phyloP scores from a whole-genome alignment of 2,888 invertebrate species.

The Arge pagana region DNA sequence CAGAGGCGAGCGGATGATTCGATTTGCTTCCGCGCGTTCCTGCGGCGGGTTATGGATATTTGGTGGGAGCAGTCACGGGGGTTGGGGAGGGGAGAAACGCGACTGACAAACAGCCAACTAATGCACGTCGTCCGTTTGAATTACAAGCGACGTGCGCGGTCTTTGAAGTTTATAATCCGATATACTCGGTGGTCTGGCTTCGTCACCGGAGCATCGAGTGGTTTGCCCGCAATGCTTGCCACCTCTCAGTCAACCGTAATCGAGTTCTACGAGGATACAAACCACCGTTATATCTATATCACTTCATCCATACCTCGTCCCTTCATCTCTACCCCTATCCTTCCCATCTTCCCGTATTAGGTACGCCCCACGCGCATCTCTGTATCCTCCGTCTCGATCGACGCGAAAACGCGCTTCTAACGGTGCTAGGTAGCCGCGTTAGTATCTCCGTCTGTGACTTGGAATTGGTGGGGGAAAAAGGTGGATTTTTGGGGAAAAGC shows the following conservation, averaged over 20 bases:
- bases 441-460: too few species aligned
- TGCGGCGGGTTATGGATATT: slow-evolving; percentile 15
- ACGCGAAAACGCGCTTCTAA: too few species aligned
- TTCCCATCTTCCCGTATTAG: too few species aligned
- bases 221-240: slow-evolving; percentile 51
- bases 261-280: slow-evolving; percentile 20
- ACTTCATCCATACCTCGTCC: not conserved
- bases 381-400: too few species aligned
- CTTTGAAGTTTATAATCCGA: slow-evolving; percentile 57
- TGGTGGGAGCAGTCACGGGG: slow-evolving; percentile 21
- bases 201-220: slow-evolving; percentile 52
- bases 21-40: slow-evolving; percentile 21
- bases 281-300: not conserved
- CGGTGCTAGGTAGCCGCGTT: too few species aligned
- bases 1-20: too few species aligned
- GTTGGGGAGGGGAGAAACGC: not conserved
- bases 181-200: slow-evolving; percentile 46
- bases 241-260: slow-evolving; percentile 46
- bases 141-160: slow-evolving; percentile 40
- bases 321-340: not conserved
- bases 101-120: slow-evolving; percentile 16
- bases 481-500: too few species aligned
- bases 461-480: too few species aligned
- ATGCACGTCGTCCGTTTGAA: slow-evolving; percentile 22
- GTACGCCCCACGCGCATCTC: too few species aligned